These are phyloP conservation scores for Tragelaphus scriptus DNA, from an alignment of 2,113 vertebrate species.

Conservation along the genomic window DNA sequence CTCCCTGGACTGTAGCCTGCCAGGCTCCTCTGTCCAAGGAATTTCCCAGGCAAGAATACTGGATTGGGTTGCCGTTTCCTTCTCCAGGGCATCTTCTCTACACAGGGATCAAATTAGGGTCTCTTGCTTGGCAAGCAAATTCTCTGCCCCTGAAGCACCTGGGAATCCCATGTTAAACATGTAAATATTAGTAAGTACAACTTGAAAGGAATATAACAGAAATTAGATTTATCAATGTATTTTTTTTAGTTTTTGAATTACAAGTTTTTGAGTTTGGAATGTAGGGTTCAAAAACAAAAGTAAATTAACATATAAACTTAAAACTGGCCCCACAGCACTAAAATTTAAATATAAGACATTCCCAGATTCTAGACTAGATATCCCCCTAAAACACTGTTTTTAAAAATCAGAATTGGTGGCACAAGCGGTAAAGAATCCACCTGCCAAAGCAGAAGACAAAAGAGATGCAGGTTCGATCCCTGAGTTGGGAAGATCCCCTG, in stretches of 20 bases:
- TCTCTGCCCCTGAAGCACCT: neutral
- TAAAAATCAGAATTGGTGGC: neutral
- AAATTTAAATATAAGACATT: conserved; percentile 9
- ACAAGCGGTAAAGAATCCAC: neutral
- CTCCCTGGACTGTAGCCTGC: neutral
- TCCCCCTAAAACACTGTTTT: neutral
- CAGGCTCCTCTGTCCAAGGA: neutral
- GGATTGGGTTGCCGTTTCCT: neutral
- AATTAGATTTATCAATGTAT: neutral
- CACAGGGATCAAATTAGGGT: neutral
- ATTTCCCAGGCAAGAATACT: neutral
- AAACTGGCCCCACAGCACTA: neutral
- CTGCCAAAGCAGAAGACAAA: neutral
- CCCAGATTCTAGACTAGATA: neutral
- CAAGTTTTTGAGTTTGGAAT: neutral
- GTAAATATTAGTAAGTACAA: neutral
- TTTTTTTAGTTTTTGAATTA: neutral
- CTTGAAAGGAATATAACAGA: neutral
- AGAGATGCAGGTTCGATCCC: neutral
- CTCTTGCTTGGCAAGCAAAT: neutral
- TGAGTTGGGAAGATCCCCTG: neutral
- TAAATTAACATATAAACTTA: neutral
- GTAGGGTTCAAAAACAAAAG: neutral
- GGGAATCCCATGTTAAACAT: neutral
- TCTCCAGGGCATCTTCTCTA: neutral